Base-by-base conservation (phyloP, 2,888 invertebrate species). In the Vandiemenella viatica region DNA sequence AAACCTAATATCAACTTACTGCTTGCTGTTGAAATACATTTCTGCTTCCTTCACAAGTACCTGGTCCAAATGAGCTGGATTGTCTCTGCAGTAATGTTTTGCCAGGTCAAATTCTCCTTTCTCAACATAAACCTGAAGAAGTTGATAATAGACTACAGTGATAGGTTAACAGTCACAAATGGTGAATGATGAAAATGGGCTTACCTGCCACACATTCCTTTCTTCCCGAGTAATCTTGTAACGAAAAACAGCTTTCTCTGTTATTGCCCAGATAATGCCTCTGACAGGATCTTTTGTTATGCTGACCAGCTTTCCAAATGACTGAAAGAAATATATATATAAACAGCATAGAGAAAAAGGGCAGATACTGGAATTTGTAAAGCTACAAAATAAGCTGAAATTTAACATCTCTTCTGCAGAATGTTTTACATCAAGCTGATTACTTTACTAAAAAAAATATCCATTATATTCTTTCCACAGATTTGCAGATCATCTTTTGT, bases 31-130 rank as follows among this genome's bases (percentile, higher is more conserved):
- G 60, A 92, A 95, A 3, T 85, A 71, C 60, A 83, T 72, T 59
- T 93, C 89, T 0, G 95, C 95, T 66, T 95, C 89, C 63, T 84
- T 84, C 0, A 85, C 80, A 20, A 90, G 73, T 0, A 95, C 88
- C 56, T 82, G 79, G 62, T 93, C 88, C 55, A 87, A 72, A 58
- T 82, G 80, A 0, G 80, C 81, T 0, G 83, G 83, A 65, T 91
- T 89, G 55, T 82, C 80, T 52, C 77, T 74, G 43, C 89, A 87
- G 65, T 86, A 87, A 53, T 82, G 77, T 62, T 86, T 89, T 0
- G 96, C 95, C 50, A 85, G 65, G 53, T 88, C 87, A 62, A 89
- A 95, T 59, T 89, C 79, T 45, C 81, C 80, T 60, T 83, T 83
- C 47, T 87, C 83, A 40, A 90, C 76, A 64, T 91, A 93, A 56